phyloP scores from a whole-genome alignment of 2,113 vertebrate species.

The Pluvialis apricaria region DNA sequence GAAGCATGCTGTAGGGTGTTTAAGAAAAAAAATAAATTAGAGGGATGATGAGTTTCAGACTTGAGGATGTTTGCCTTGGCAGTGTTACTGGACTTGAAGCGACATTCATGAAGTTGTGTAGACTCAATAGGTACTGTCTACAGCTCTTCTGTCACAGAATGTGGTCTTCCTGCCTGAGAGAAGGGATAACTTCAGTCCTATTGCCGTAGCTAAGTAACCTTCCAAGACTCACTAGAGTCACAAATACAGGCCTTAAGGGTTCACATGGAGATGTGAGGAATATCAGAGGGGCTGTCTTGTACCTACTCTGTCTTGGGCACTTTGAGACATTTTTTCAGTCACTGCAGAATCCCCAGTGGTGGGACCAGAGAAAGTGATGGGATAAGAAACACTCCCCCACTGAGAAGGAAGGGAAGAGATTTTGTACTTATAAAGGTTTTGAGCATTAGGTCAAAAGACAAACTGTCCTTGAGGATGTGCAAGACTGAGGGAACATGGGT shows the following conservation, averaged over 20 bases:
- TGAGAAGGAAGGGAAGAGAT: background rate
- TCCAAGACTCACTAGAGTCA: background rate
- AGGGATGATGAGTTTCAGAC: background rate
- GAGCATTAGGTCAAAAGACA: constrained; percentile 37
- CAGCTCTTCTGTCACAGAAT: background rate
- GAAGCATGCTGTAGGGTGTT: background rate
- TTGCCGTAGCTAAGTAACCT: background rate
- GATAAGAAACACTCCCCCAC: background rate
- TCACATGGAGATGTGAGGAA: background rate
- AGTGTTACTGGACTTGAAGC: background rate
- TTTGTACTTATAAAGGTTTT: constrained; percentile 7
- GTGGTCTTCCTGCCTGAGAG: background rate
- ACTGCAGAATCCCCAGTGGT: background rate
- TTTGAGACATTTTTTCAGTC: background rate
- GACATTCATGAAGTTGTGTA: background rate
- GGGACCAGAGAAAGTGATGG: background rate
- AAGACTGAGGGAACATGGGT: constrained; percentile 24
- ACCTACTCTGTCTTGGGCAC: background rate
- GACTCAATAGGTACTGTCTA: background rate
- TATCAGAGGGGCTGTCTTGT: background rate
- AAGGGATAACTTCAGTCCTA: background rate
- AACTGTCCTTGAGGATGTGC: constrained; percentile 57
- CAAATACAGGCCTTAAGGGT: background rate
- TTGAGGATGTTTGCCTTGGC: background rate
- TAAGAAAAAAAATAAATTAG: background rate